Evolutionary conservation across 2,113 vertebrate species (phyloP).

Genomic region (Gorsachius goisagi): DNA sequence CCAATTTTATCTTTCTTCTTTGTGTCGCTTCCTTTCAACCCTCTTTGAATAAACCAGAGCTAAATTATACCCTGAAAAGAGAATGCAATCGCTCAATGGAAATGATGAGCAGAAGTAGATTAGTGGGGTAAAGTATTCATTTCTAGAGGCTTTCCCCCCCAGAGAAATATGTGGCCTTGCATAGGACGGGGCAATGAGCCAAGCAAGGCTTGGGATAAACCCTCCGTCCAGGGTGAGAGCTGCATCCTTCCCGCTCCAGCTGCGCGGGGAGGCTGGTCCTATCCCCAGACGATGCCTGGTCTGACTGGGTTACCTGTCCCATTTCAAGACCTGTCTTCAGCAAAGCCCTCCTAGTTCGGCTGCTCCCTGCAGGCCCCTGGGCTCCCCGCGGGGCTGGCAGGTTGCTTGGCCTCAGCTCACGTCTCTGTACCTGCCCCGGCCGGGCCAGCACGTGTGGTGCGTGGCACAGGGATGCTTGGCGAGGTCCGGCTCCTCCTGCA

Average conservation of each 20-base stretch:
- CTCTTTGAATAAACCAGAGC: background rate
- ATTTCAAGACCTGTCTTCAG: background rate
- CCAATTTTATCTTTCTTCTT: conserved; percentile 43
- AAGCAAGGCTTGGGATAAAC: background rate
- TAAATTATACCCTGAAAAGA: background rate
- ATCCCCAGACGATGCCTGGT: background rate
- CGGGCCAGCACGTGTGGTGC: rapidly evolving
- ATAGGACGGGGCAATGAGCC: rapidly evolving
- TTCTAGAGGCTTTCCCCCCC: background rate
- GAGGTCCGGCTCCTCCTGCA: background rate
- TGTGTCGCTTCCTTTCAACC: conserved; percentile 5
- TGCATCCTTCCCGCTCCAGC: background rate
- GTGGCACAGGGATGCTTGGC: background rate
- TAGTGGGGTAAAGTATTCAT: background rate
- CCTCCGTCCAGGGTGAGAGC: background rate
- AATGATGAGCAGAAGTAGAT: background rate
- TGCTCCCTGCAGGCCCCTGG: background rate
- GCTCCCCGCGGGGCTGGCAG: background rate
- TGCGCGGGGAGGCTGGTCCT: background rate
- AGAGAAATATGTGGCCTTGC: background rate
- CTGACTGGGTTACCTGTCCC: background rate
- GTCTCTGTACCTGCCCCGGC: rapidly evolving
- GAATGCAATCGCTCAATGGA: background rate
- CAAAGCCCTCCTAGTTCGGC: background rate
- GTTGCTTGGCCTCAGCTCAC: background rate